These are phyloP conservation scores for Isaurus tuberculatus DNA, from an alignment of 92 coral and sea anemone genomes.

Conservation along the genomic window DNA sequence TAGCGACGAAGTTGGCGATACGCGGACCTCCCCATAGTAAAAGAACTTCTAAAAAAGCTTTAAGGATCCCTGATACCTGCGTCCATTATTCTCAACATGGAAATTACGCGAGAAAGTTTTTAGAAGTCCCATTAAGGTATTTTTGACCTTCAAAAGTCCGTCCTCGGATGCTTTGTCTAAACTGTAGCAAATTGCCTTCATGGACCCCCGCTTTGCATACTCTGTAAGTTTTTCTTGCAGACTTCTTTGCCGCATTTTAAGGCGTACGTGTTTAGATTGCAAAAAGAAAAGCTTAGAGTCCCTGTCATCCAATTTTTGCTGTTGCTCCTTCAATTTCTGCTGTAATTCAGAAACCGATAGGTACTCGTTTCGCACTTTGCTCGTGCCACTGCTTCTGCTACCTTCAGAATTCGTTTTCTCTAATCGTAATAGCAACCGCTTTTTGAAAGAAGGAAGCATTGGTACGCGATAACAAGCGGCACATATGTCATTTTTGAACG, in stretches of 20 bases:
- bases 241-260: slow-evolving; percentile 29
- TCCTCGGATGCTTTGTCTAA: slow-evolving; percentile 49
- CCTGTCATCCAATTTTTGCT: slow-evolving; percentile 24
- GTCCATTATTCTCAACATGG: slow-evolving; percentile 58
- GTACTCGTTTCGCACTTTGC: slow-evolving; percentile 27
- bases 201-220: slow-evolving; percentile 49
- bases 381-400: neutral
- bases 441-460: slow-evolving; percentile 55
- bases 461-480: slow-evolving; percentile 51
- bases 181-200: slow-evolving; percentile 55
- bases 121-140: slow-evolving; percentile 27
- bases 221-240: slow-evolving; percentile 49
- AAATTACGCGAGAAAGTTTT: slow-evolving; percentile 46
- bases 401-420: slow-evolving; percentile 1
- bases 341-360: slow-evolving; percentile 46
- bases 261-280: slow-evolving; percentile 21
- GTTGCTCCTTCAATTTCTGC: slow-evolving; percentile 34
- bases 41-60: slow-evolving; percentile 52
- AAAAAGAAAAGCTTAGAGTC: slow-evolving; percentile 48
- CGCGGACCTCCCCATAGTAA: slow-evolving; percentile 58
- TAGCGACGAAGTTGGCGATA: slow-evolving; percentile 48
- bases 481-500: slow-evolving; percentile 48
- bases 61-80: slow-evolving; percentile 39
- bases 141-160: slow-evolving; percentile 43
- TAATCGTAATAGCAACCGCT: slow-evolving; percentile 38